These are phyloP conservation scores for Latrodectus geometricus DNA, from an alignment of 1,140 invertebrate species.

Conservation along the genomic window DNA sequence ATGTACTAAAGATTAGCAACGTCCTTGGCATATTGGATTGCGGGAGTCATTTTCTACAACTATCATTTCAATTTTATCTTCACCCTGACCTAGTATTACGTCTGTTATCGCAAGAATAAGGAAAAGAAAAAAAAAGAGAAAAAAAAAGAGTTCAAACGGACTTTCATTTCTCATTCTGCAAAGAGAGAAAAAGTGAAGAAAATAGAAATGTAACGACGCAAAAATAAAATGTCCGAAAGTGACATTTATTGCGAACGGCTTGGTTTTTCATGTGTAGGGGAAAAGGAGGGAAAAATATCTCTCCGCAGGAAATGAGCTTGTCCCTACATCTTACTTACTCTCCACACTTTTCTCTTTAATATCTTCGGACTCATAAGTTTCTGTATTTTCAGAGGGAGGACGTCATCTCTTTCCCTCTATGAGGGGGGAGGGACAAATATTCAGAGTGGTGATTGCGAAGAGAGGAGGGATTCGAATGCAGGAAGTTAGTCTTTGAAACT, in stretches of 20 bases:
- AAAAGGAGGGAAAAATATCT: constrained; percentile 2
- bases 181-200: constrained; percentile 1
- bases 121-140: neutral
- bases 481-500: constrained; percentile 11
- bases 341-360: constrained; percentile 12
- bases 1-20: neutral
- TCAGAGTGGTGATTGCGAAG: neutral
- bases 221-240: constrained; percentile 6
- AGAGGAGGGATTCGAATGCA: neutral
- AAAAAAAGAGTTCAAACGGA: neutral
- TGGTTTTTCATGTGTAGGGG: neutral
- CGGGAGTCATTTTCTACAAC: neutral
- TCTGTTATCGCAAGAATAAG: neutral
- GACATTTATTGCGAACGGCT: constrained; percentile 20
- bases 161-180: neutral
- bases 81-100: too few relatives aligned
- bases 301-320: constrained; percentile 23
- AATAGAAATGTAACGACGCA: neutral
- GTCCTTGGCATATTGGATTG: neutral
- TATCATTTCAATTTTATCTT: too few relatives aligned
- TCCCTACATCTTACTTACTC: constrained; percentile 26
- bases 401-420: neutral
- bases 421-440: neutral
- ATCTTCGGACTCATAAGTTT: constrained; percentile 33
- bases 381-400: neutral